Base-by-base conservation (phyloP, 2,888 invertebrate genomes). In the Hirtodrosophila histrioides region DNA sequence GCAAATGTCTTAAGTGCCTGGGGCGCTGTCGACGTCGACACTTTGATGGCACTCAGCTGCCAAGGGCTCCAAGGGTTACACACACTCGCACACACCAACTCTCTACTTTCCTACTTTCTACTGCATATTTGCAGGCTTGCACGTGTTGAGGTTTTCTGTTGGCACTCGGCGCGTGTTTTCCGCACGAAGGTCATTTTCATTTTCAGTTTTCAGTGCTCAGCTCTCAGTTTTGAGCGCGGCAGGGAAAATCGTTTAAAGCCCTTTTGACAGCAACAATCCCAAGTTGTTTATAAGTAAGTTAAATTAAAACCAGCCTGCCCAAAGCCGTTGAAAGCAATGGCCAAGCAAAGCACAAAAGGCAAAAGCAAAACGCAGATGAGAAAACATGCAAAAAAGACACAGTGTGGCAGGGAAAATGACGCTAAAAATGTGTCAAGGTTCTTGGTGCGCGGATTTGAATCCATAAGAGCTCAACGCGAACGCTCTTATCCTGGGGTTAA, bases 1-100 rank as follows among this genome's bases (percentile, higher is more conserved):
- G 61, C 72, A 77, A 70, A 81, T 78, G 83, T 72, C 85, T 83
- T 80, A 78, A 84, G 85, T 83, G 81, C 80, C 83, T 74, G 50
- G 56, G 78, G 66, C 64, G 48, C 62, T 58, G 68, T 45, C 64
- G 69, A 64, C 51, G 69, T 70, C 75, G 69, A 75, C 84, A 81
- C 77, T 78, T 70, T 75, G 68, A 82, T 81, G 72, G 78, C 69
- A 75, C 84, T 77, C 82, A 64, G 56, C 69, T 61, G 78, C 80
- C 74, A 80, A 61, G 61, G 56, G 77, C 62, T 64, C 54, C 58
- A 72, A 71, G 75, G 55, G 69, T 69, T 44, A 60, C 57, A 66
- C 31, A 51, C 49, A 12, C 57, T 23, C 33, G 31, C 55, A 31
- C 33, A 48, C 43, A 46, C 58, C 37, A 35, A 35, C 41, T 4